A percentile compares a stretch with the other conserved stretches of the same genome.
phyloP scores from a whole-genome alignment of 2,113 vertebrate species.

The Chauna torquata region DNA sequence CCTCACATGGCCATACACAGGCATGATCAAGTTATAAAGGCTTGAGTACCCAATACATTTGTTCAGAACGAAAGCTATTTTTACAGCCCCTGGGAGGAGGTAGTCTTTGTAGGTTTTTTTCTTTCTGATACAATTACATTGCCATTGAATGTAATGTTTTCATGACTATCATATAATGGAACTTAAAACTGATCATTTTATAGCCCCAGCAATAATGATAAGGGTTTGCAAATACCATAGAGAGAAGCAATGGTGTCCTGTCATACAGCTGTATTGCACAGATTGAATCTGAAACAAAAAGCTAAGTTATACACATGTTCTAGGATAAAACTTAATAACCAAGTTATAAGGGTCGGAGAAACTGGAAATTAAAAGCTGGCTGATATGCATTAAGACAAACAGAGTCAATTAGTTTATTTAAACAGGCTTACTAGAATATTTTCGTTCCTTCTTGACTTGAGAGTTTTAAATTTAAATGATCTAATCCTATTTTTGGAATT shows the following conservation, averaged over 20 bases:
- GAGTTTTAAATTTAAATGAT: conserved; percentile 25
- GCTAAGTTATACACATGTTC: not conserved
- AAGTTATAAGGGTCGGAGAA: not conserved
- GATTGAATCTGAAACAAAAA: not conserved
- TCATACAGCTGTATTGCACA: not conserved
- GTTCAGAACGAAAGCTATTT: not conserved
- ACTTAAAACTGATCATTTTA: conserved; percentile 23
- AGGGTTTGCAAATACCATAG: conserved; percentile 22
- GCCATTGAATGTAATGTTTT: not conserved
- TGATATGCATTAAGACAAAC: conserved; percentile 36
- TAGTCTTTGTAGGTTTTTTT: not conserved
- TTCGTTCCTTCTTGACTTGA: conserved; percentile 50
- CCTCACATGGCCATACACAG: not conserved
- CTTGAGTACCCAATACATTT: not conserved
- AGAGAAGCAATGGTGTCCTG: not conserved
- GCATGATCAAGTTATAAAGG: not conserved
- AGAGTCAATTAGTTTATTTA: conserved; percentile 30
- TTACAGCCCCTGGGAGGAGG: not conserved
- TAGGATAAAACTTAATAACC: conserved; percentile 10
- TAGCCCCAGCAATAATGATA: not conserved
- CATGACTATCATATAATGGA: conserved; percentile 6
- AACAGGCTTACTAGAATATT: conserved; percentile 24
- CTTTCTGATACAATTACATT: not conserved
- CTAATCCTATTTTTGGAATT: not conserved
- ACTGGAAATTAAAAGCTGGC: conserved; percentile 16